These are phyloP conservation scores for Malurus cyaneus DNA, from an alignment of 2,113 vertebrate genomes.

Conservation along the genomic window DNA sequence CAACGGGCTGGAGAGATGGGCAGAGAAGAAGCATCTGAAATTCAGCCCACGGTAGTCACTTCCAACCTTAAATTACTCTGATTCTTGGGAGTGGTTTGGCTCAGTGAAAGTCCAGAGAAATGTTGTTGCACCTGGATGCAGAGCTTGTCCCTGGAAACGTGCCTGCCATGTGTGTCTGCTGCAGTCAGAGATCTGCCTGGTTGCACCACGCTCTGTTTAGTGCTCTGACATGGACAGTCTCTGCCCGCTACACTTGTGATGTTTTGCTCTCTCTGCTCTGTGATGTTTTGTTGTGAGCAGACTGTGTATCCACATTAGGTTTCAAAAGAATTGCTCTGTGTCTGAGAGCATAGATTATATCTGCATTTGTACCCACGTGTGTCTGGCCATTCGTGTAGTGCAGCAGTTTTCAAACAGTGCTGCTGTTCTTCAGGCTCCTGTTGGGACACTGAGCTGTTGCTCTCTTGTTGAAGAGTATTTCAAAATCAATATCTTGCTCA, in stretches of 20 bases:
- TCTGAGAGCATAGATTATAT: not conserved
- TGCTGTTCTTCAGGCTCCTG: not conserved
- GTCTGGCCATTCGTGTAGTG: not conserved
- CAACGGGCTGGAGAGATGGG: not conserved
- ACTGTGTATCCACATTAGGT: not conserved
- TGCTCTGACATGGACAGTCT: not conserved
- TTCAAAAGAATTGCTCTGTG: not conserved
- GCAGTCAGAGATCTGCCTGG: not conserved
- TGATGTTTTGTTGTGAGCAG: not conserved
- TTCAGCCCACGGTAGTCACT: not conserved
- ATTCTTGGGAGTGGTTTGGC: not conserved
- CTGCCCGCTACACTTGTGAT: not conserved
- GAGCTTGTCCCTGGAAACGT: not conserved
- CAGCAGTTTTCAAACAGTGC: not conserved
- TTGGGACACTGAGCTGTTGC: not conserved
- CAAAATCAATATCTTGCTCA: not conserved
- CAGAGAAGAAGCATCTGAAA: not conserved
- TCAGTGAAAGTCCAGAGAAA: not conserved
- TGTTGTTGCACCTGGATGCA: not conserved
- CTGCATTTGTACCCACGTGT: not conserved
- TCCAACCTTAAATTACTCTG: not conserved
- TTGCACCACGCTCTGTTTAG: not conserved
- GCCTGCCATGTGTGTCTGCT: not conserved
- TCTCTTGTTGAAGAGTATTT: not conserved
- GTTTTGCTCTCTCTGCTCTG: not conserved